Base-by-base conservation (phyloP, 2,797 vertebrate genomes). In the Moxostoma hubbsi region DNA sequence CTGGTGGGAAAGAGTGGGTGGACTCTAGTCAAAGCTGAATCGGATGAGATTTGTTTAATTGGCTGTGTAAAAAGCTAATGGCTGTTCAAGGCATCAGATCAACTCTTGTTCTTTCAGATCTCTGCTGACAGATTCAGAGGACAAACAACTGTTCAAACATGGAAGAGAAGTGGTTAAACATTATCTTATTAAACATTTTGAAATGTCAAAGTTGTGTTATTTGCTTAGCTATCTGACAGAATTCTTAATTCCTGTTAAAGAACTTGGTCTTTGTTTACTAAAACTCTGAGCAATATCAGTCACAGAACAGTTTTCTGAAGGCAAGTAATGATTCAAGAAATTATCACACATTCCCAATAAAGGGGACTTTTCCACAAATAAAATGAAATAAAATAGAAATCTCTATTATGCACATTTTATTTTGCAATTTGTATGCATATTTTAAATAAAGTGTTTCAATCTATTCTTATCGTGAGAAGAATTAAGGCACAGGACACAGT, bases 41-140 rank as follows among this genome's bases (percentile, higher is more conserved):
- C 70, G 59, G 55, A 82, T 75, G 59, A 68, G 51, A 82, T 81
- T 66, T 75, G 71, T 79, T 63, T 81, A 77, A 81, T 72, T 75
- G 54, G 9, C 63, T 65, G 59, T 59, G 46, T 70, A 61, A 66
- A 10, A 69, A 77, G 61, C 50, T 77, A 6, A 49, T 46, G 18
- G 50, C 16, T 61, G 45, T 54, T 57, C 36, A 36, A 73, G 15
- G 81, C 71, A 74, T 65, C 69, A 16, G 57, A 66, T 18, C 11
- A 36, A 58, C 50, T 77, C 18, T 43, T 50, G 55, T 47, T 77
- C 49, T 15, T 7, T 15, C 53, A 63, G 16, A 36, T 66, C 18
- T 78, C 59, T 55, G 62, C 13, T 58, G 46, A 36, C 65, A 9
- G 11, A 66, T n/a, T 55, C 62, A 68, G 46, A 53, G 36, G 18